These are phyloP conservation scores for Drosophila putrida DNA, from an alignment of 2,888 invertebrate genomes.

Conservation along the genomic window DNA sequence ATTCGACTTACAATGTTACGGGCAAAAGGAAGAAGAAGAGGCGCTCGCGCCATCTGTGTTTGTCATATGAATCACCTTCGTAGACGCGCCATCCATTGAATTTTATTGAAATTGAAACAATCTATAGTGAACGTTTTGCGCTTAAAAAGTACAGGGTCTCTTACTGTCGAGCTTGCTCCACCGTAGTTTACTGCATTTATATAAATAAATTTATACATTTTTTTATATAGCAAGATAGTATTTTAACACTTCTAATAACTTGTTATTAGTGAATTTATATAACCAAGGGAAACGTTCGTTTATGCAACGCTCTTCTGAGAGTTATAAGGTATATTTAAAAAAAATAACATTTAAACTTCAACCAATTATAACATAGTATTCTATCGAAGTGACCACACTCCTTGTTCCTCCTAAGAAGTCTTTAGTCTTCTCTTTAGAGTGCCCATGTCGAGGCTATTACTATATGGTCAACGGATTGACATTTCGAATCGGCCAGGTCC, in stretches of 20 bases:
- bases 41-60: too few relatives aligned
- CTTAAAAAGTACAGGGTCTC: too few relatives aligned
- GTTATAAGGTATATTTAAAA: constrained; percentile 1
- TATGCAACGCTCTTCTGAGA: background rate
- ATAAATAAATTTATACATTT: too few relatives aligned
- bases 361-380: background rate
- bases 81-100: too few relatives aligned
- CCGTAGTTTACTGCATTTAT: too few relatives aligned
- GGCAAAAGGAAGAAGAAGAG: too few relatives aligned
- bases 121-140: too few relatives aligned
- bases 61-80: too few relatives aligned
- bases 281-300: background rate
- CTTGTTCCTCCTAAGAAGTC: background rate
- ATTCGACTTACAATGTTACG: too few relatives aligned
- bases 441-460: constrained; percentile 31
- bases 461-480: constrained; percentile 41
- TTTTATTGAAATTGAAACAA: too few relatives aligned
- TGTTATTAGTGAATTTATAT: background rate
- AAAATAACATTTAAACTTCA: background rate
- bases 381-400: background rate
- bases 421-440: background rate
- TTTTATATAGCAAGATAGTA: too few relatives aligned
- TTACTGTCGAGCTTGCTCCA: too few relatives aligned
- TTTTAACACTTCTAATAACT: background rate
- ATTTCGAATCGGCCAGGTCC: constrained; percentile 20